These are phyloP conservation scores for Rhopalosiphum nymphaeae DNA, from an alignment of 2,888 invertebrate species.

Conservation along the genomic window DNA sequence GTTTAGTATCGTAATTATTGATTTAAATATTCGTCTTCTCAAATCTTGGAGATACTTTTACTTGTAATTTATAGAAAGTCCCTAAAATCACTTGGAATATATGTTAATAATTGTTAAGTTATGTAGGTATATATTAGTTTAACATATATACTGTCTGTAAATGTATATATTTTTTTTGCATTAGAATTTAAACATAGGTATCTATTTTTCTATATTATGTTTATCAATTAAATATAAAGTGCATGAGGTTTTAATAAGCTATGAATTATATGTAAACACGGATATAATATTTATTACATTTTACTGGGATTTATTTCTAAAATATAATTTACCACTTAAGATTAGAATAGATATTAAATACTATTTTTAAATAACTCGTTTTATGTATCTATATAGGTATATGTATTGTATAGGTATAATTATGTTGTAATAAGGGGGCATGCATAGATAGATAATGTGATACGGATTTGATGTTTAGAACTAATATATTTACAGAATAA, in stretches of 20 bases:
- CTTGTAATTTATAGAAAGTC: not conserved
- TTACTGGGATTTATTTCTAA: too few relatives aligned
- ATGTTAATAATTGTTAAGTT: not conserved
- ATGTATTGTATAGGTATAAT: too few relatives aligned
- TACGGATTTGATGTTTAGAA: not conserved
- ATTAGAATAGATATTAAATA: too few relatives aligned
- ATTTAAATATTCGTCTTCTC: not conserved
- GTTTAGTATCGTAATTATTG: not conserved
- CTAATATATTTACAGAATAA: not conserved
- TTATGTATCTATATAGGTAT: too few relatives aligned
- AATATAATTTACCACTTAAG: too few relatives aligned
- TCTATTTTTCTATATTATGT: not conserved
- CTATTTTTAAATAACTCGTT: too few relatives aligned
- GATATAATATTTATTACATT: too few relatives aligned
- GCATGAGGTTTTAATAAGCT: not conserved
- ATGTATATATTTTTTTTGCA: not conserved
- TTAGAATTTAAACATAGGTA: too few relatives aligned
- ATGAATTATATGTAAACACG: too few relatives aligned
- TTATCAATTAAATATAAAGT: not conserved
- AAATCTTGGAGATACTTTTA: not conserved
- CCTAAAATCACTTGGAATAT: not conserved
- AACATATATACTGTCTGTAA: not conserved
- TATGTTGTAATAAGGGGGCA: too few relatives aligned
- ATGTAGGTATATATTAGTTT: not conserved
- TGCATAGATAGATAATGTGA: not conserved